Evolutionary conservation across 2,888 invertebrate genomes (phyloP).

Genomic region (Lasioglossum zephyrum): DNA sequence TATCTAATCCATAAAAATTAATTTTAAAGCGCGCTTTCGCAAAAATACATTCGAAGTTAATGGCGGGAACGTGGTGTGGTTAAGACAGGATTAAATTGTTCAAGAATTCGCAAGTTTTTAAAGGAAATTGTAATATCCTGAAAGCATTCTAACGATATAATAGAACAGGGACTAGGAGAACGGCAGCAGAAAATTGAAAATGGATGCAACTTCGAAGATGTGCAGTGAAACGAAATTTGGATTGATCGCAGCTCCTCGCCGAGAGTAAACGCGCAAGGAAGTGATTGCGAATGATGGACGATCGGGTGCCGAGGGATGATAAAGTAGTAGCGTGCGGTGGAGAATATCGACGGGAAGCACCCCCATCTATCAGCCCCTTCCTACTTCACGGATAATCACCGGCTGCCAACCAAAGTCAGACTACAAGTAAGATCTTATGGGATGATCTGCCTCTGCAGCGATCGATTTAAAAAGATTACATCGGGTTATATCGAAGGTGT

Average conservation of each 20-base stretch:
- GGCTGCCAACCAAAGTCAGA: constrained; percentile 69
- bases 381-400: constrained; percentile 71
- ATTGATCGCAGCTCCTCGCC: constrained; percentile 67
- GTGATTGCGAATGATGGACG: constrained; percentile 82
- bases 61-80: background rate
- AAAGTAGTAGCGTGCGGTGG: constrained; percentile 78
- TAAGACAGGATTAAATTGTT: background rate
- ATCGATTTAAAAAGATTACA: constrained; percentile 55
- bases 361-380: constrained; percentile 76
- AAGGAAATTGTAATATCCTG: background rate
- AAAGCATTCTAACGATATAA: constrained; percentile 4
- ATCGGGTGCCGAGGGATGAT: constrained; percentile 77
- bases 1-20: background rate
- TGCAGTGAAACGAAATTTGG: constrained; percentile 65
- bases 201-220: constrained; percentile 45
- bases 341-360: constrained; percentile 78
- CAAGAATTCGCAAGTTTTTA: background rate
- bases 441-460: constrained; percentile 60
- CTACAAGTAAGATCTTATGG: constrained; percentile 71
- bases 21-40: background rate
- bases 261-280: constrained; percentile 78
- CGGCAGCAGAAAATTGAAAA: constrained; percentile 56
- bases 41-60: background rate
- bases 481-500: constrained; percentile 15
- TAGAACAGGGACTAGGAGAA: constrained; percentile 10